Evolutionary conservation across 1,140 invertebrate species (phyloP), one percentile per base, ranked within the genome.

Genomic region (Bombyx mandarina): DNA sequence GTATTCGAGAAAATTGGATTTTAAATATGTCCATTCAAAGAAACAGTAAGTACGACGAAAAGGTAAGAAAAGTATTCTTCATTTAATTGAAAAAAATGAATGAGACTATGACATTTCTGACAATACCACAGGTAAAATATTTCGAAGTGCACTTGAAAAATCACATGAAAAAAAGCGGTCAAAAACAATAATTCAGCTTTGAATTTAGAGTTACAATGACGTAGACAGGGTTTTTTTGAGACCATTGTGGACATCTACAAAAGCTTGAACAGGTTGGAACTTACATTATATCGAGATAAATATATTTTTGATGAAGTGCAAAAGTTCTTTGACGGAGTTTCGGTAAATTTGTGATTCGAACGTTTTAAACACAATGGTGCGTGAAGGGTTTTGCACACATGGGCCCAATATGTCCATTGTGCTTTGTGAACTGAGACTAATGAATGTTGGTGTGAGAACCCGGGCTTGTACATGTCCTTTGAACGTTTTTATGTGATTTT

Each of bases 251-350:
- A 43, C 7, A 51, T 53, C 64, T 57, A 78, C 72, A 77, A 81
- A 62, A 71, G 61, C 49, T 55, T 58, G 9, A 75, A 64, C 79
- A 82, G 77, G 77, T 79, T 78, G 65, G 64, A 68, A 63, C 59
- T 18, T 70, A 62, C 63, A 79, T 82, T 84, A 80, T 81, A 72
- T 61, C 55, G 61, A 61, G 64, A 69, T 80, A 83, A 85, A 86
- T 86, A 75, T 81, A 80, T 79, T 69, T 85, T 86, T 86, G 81
- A 86, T 86, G 83, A 85, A 85, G 80, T 86, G 80, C 77, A 79
- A 81, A 77, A 85, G 79, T 83, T 73, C 66, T 67, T 71, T 77
- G 74, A 77, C 70, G 66, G 71, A 73, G 60, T 75, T 78, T 80
- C 60, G 58, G 61, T 67, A 62, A 60, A 67, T 61, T 60, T 67